phyloP scores from a whole-genome alignment of 2,113 vertebrate genomes.

The Natator depressus region DNA sequence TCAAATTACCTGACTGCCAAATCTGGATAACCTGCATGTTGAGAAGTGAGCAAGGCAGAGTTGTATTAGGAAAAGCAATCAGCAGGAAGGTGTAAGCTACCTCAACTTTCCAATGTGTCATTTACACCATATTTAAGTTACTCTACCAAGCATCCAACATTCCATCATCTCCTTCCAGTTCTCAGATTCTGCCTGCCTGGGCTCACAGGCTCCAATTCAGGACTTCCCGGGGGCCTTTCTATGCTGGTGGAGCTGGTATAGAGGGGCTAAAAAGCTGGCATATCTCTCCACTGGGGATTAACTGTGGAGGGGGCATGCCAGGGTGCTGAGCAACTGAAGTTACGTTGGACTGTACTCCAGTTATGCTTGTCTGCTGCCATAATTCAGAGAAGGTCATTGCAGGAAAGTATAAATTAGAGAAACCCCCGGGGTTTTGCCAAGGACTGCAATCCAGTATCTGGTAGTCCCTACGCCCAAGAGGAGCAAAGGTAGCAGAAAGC shows the following conservation, averaged over 20 bases:
- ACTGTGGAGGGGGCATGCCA: neutral
- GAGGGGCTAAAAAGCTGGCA: neutral
- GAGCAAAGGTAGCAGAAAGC: neutral
- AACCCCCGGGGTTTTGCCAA: neutral
- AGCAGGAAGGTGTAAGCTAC: neutral
- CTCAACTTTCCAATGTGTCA: neutral
- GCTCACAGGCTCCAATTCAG: neutral
- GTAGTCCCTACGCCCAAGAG: neutral
- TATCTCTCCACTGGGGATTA: neutral
- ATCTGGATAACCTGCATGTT: neutral
- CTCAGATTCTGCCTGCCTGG: neutral
- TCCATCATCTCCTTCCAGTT: neutral
- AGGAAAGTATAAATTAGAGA: neutral
- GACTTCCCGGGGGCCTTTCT: neutral
- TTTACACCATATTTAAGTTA: neutral
- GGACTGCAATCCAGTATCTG: neutral
- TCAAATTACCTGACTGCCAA: neutral
- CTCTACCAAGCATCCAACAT: rapidly evolving
- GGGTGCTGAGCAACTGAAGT: neutral
- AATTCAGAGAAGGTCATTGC: neutral
- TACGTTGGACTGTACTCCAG: neutral
- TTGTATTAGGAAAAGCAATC: neutral
- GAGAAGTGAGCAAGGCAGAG: neutral
- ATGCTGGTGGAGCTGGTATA: neutral
- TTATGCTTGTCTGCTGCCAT: neutral